A percentile compares a stretch with the other conserved stretches of the same genome.
phyloP scores from a whole-genome alignment of 2,888 invertebrate genomes.

The Petrolisthes manimaculis region DNA sequence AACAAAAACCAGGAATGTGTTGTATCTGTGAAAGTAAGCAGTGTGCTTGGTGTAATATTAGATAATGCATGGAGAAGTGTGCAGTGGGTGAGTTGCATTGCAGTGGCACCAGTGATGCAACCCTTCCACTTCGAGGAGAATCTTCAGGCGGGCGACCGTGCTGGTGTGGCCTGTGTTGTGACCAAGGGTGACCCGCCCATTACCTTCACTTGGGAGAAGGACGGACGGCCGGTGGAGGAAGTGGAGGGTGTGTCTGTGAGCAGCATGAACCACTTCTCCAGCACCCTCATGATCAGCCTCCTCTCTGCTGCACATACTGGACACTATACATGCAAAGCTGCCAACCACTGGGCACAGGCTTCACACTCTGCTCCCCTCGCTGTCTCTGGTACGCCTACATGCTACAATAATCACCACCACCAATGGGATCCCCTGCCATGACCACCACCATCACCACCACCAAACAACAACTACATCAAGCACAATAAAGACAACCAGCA shows the following conservation, averaged over 20 bases:
- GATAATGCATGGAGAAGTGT: background rate
- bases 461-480: background rate
- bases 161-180: slow-evolving; percentile 58
- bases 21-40: no score
- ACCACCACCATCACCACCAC: slow-evolving; percentile 14
- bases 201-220: slow-evolving; percentile 61
- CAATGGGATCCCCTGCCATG: background rate
- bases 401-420: background rate
- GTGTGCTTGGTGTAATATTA: no score
- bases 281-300: slow-evolving; percentile 56
- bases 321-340: slow-evolving; percentile 54
- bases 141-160: slow-evolving; percentile 56
- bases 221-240: slow-evolving; percentile 49
- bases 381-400: slow-evolving; percentile 43
- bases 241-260: slow-evolving; percentile 46
- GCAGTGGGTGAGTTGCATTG: slow-evolving; percentile 27
- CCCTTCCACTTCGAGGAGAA: slow-evolving; percentile 59
- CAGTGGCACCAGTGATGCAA: slow-evolving; percentile 57
- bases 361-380: slow-evolving; percentile 43
- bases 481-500: background rate
- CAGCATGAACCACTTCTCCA: slow-evolving; percentile 54
- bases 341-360: slow-evolving; percentile 52
- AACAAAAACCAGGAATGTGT: no score
- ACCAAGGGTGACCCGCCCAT: slow-evolving; percentile 64
- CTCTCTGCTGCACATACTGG: slow-evolving; percentile 54